A percentile compares a stretch with the other conserved stretches of the same genome.
Conservation (phyloP, 1,140 invertebrate genomes). For the Philotrypesis tridentata region DNA sequence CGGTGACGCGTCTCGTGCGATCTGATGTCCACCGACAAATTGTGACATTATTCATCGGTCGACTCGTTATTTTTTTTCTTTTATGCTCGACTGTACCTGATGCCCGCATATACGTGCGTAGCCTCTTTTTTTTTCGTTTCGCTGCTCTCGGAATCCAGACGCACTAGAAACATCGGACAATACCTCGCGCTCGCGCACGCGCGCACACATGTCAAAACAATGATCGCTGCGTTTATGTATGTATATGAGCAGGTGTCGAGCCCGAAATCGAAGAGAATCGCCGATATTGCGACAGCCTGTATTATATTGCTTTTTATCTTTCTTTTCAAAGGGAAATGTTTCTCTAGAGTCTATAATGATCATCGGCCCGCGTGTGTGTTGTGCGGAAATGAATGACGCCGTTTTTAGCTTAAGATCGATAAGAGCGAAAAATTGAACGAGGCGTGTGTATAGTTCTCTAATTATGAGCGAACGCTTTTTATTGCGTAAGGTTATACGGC, state of each 20-base stretch:
- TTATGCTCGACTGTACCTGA: constrained; percentile 18
- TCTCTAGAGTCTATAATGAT: not conserved
- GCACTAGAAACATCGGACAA: constrained; percentile 12
- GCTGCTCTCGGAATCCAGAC: constrained; percentile 9
- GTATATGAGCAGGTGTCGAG: constrained; percentile 26
- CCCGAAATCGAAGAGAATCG: constrained; percentile 55
- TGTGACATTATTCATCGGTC: not conserved
- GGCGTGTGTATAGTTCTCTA: too few species aligned
- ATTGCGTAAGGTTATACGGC: too few species aligned
- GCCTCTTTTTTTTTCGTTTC: constrained; percentile 7
- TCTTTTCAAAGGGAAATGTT: not conserved
- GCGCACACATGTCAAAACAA: constrained; percentile 71
- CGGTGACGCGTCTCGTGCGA: constrained; percentile 17
- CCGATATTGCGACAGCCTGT: constrained; percentile 54
- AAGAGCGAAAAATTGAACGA: not conserved
- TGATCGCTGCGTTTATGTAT: constrained; percentile 67
- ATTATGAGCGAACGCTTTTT: too few species aligned
- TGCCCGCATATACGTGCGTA: constrained; percentile 61
- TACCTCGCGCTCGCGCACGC: not conserved
- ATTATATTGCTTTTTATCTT: constrained; percentile 50
- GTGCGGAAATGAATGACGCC: constrained; percentile 26
- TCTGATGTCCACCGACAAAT: not conserved
- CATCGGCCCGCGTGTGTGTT: not conserved
- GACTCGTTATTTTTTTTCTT: not conserved
- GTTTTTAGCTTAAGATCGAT: not conserved